Evolutionary conservation across 2,113 vertebrate species (phyloP).

Genomic region (Sitta europaea): DNA sequence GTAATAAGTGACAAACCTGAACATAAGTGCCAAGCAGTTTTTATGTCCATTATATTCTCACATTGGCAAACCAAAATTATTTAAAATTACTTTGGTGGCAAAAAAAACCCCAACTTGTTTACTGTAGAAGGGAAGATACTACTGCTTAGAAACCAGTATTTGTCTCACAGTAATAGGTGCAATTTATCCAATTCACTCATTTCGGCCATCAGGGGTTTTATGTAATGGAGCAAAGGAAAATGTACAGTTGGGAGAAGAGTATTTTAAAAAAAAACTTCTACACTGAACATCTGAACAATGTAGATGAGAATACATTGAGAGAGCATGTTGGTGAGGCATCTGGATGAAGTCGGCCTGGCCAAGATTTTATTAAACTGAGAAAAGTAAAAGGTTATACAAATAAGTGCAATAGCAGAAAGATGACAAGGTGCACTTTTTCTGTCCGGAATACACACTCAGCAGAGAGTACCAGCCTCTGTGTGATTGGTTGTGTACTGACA

Average conservation of each 20-base stretch:
- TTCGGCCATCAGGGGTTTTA: neutral
- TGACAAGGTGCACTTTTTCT: neutral
- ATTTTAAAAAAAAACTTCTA: neutral
- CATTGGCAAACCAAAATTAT: neutral
- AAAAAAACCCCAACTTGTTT: neutral
- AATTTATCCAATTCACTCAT: neutral
- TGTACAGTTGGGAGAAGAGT: neutral
- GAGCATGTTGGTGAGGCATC: neutral
- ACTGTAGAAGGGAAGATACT: neutral
- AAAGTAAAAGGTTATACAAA: neutral
- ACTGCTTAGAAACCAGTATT: neutral
- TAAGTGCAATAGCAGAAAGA: neutral
- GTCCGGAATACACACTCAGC: neutral
- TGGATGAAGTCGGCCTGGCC: neutral
- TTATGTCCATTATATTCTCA: neutral
- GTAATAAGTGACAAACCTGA: fast-evolving
- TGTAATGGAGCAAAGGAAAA: neutral
- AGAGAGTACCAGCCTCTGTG: neutral
- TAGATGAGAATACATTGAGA: neutral
- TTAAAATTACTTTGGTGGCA: neutral
- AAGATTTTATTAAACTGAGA: neutral
- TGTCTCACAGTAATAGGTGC: neutral
- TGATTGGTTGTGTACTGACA: neutral
- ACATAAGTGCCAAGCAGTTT: neutral
- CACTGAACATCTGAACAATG: neutral